These are phyloP conservation scores for Oscheius myriophilus DNA, from an alignment of 2,888 invertebrate genomes.

Conservation along the genomic window DNA sequence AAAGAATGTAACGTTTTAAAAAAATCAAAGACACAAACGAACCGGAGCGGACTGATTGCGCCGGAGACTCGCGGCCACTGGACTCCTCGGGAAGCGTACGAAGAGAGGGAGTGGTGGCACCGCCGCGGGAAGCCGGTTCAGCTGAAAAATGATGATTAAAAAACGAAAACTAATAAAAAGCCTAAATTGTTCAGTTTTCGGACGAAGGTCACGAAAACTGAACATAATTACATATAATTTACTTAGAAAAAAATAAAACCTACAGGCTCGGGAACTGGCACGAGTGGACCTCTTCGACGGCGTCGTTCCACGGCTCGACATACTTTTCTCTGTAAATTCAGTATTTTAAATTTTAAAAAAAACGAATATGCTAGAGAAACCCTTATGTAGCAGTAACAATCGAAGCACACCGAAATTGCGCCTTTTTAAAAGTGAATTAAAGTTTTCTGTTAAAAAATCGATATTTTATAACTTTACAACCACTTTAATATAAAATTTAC, in stretches of 20 bases:
- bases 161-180: no score
- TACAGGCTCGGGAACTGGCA: conserved; percentile 12
- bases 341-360: neutral
- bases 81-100: conserved; percentile 27
- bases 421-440: no score
- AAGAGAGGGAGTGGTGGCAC: neutral
- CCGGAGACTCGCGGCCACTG: conserved; percentile 16
- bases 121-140: conserved; percentile 14
- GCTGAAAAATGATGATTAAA: conserved; percentile 21
- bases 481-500: neutral
- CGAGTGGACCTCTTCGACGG: conserved; percentile 21
- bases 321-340: neutral
- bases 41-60: conserved; percentile 22
- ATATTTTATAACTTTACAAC: neutral
- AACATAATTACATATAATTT: neutral
- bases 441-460: neutral
- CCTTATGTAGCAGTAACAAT: no score
- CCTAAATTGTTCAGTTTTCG: neutral
- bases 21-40: neutral
- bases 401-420: no score
- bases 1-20: neutral
- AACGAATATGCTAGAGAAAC: neutral
- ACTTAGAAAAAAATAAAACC: neutral
- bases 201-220: neutral
- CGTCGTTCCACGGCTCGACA: conserved; percentile 23